Evolutionary conservation across 1,140 invertebrate species (phyloP).

Genomic region (Cheumatopsyche charites): DNA sequence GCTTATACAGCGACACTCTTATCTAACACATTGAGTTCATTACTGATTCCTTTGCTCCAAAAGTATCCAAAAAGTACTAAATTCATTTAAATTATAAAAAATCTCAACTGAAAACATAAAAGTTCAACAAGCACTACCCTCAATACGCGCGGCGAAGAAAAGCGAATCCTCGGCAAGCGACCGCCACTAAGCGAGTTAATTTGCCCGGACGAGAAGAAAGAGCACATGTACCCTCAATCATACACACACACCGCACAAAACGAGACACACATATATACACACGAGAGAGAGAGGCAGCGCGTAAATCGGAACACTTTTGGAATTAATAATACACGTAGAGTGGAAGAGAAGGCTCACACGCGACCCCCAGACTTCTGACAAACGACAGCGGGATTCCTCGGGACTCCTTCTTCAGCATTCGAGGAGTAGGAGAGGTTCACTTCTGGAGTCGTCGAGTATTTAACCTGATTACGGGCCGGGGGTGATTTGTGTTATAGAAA

Average conservation of each 20-base stretch:
- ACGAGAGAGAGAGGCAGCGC: background rate
- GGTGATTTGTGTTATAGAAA: constrained; percentile 47
- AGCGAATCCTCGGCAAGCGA: too few species aligned
- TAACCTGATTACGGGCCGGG: constrained; percentile 44
- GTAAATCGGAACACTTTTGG: constrained; percentile 37
- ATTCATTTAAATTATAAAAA: too few species aligned
- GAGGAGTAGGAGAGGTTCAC: background rate
- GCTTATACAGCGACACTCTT: too few species aligned
- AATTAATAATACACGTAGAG: constrained; percentile 37
- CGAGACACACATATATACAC: too few species aligned
- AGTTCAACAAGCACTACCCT: too few species aligned
- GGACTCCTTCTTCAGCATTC: background rate
- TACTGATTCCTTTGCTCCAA: too few species aligned
- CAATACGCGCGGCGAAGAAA: too few species aligned
- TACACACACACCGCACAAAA: too few species aligned
- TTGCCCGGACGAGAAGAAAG: constrained; percentile 4
- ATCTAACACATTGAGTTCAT: too few species aligned
- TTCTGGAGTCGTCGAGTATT: constrained; percentile 39
- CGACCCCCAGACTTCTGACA: constrained; percentile 33
- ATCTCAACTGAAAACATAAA: too few species aligned
- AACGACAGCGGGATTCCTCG: constrained; percentile 29
- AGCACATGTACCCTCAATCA: background rate
- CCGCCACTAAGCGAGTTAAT: constrained; percentile 12
- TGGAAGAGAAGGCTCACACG: constrained; percentile 5
- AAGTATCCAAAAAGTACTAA: too few species aligned